Base-by-base conservation (phyloP, 1,140 invertebrate species). In the Saccostrea glomerata region DNA sequence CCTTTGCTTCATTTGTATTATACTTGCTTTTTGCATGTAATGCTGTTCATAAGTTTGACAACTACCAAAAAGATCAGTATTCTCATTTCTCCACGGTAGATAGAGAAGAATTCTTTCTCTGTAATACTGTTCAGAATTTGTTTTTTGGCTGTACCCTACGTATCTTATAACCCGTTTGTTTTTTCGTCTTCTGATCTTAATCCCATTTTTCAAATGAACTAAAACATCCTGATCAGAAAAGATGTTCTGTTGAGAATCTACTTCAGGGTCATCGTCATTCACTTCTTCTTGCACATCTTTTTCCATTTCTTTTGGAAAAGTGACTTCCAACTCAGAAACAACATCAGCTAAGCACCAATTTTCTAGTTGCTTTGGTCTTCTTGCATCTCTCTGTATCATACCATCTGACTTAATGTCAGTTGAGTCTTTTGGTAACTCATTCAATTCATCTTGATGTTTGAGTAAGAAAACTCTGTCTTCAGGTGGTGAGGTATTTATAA, bases 401-500 rank as follows among this genome's bases (percentile, higher is more conserved):
- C 77, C 73, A 30, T 85, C 63, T 12, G 82, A 30, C 55, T 88
- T 40, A 15, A 87, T 87, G 23, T 87, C 87, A 40, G 77, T 84
- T 40, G 87, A 87, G n/a, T 84, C 23, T 40, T 55, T 56, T 3
- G 87, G 58, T 23, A 88, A 54, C 15, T 84, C 7, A 25, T 84
- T 40, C 15, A 87, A 17, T 30, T 47, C 25, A 3, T 82, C 55
- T 63, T 83, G 6, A 13, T 66, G 25, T 66, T 87, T 87, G 15
- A 87, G 36, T 6, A 87, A 47, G 40, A 84, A 87, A 1, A 66
- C 47, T 13, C 87, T 30, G 47, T 84, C n/a, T 13, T 87, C 82
- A 20, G 83, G 89, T 2, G 85, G 86, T 56, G 83, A 83, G 11
- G 90, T 91, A 82, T 91, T 91, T 13, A 91, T 86, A 66, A 91